Base-by-base conservation (phyloP, 2,797 vertebrate species). In the Benthosema pterotum region DNA sequence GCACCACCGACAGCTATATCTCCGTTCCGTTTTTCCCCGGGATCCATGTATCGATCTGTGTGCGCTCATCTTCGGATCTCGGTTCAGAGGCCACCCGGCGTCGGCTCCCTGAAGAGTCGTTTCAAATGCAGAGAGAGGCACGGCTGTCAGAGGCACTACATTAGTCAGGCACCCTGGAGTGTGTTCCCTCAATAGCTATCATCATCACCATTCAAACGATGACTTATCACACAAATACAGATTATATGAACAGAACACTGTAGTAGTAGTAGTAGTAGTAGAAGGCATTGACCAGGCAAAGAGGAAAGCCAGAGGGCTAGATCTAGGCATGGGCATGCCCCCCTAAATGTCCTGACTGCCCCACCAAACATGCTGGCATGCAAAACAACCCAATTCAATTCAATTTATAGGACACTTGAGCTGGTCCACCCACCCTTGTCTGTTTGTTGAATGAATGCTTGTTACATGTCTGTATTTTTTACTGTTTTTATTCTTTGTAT, bases 61-160 rank as follows among this genome's bases (percentile, higher is more conserved):
- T 22, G 59, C 47, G 57, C 55, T 80, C 25, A 63, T 65, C 63
- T 32, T n/a, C 43, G 49, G 60, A 68, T 74, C 79, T 32, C 45
- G 65, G 51, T 38, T 70, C 52, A 70, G 14, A 71, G 57, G 71
- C 18, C 49, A 38, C 1, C 2, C 32, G 15, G 8, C 3, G 4
- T 7, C 3, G 8, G 47, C 50, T 64, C 55, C 52, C 58, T 1
- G 1, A 38, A 47, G 57, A 75, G 17, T 46, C 11, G 8, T 69
- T 67, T 69, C 60, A 11, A 19, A 55, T 18, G 22, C n/a, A 0
- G 1, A 11, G 15, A 47, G 42, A 67, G 28, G 0, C 7, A 3
- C 22, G 22, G 3, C 51, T 22, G 53, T 50, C 42, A 47, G 43
- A 50, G 32, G 14, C 14, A 42, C 58, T 42, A 12, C 52, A 52